Evolutionary conservation across 2,888 invertebrate species (phyloP), one percentile per base, ranked within the genome.

Genomic region (Orchesella flavescens): DNA sequence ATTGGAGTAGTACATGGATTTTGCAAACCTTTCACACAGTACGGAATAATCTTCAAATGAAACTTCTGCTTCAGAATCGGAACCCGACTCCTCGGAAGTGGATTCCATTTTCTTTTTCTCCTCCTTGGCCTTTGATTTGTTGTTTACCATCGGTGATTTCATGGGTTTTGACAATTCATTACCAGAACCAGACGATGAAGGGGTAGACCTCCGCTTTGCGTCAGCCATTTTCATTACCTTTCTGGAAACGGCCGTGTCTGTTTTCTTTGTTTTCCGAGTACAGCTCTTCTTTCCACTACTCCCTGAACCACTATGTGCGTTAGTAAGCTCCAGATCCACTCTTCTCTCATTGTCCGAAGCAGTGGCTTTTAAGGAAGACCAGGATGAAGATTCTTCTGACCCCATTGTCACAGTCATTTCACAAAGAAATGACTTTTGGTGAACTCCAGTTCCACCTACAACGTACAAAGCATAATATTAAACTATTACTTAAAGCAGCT

Each of bases 1-100:
- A 84, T 90, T 89, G 81, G 96, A 96, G 91, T 96, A 98, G 90
- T 97, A 97, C 72, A 98, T 91, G 1, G 96, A 95, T 90, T 97
- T 97, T 19, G 94, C 93, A 88, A 98, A 94, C 88, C 97, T 92
- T 89, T 94, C 93, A 86, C 96, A 91, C 89, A 97, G 95, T 88
- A 94, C 94, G 84, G 93, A 93, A 90, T 96, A 95, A 89, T 94
- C 93, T 46, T 92, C 93, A 90, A 94, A 87, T 1, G 80, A 66
- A 13, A 19, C 79, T 17, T 85, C 84, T 1, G 66, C 12, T 12
- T 80, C 77, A 19, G 17, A 13, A 15, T 66, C 57, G n/a, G 63
- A 17, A 34, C 74, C 66, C 57, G 63, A 53, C 15, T 63, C 46
- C 21, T 78, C 74, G 23, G 59, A 63, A n/a, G 66, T 17, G 44